A percentile compares a stretch with the other conserved stretches of the same genome.
These are phyloP conservation scores for Sinocyclocheilus anshuiensis DNA, from an alignment of 2,113 vertebrate genomes.

Conservation along the genomic window DNA sequence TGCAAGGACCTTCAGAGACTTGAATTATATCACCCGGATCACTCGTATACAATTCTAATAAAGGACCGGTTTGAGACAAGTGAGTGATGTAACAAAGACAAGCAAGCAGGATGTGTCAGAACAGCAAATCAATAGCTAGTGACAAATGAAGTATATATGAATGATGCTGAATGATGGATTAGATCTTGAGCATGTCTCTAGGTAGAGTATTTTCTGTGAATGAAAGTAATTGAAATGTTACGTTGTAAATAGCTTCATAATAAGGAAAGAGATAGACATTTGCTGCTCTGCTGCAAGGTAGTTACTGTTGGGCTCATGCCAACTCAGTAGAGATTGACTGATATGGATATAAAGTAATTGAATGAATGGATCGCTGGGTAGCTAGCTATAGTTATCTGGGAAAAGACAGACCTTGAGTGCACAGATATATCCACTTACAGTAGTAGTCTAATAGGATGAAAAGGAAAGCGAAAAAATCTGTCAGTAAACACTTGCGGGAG, in stretches of 20 bases:
- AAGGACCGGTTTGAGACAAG: neutral
- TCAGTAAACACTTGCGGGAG: neutral
- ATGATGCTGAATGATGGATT: conserved; percentile 27
- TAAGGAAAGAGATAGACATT: neutral
- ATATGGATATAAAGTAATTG: conserved; percentile 18
- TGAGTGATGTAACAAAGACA: neutral
- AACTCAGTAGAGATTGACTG: conserved; percentile 5
- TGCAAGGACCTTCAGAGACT: neutral
- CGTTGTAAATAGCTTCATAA: conserved; percentile 4
- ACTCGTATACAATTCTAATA: neutral
- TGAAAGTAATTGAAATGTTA: conserved; percentile 10
- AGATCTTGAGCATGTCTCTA: neutral
- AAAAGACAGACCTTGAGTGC: conserved; percentile 11
- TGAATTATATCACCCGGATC: neutral
- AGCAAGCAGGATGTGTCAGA: neutral
- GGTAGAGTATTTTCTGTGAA: conserved; percentile 6
- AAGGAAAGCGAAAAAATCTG: neutral
- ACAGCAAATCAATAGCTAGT: conserved; percentile 38
- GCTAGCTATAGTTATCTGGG: neutral
- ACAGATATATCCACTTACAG: conserved; percentile 10
- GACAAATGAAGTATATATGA: conserved; percentile 30
- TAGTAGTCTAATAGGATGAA: neutral
- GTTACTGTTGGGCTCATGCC: conserved; percentile 13
- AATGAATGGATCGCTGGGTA: conserved; percentile 16
- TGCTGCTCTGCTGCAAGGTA: neutral